Evolutionary conservation across 2,888 invertebrate species (phyloP).

Genomic region (Cerceris ruficornis): DNA sequence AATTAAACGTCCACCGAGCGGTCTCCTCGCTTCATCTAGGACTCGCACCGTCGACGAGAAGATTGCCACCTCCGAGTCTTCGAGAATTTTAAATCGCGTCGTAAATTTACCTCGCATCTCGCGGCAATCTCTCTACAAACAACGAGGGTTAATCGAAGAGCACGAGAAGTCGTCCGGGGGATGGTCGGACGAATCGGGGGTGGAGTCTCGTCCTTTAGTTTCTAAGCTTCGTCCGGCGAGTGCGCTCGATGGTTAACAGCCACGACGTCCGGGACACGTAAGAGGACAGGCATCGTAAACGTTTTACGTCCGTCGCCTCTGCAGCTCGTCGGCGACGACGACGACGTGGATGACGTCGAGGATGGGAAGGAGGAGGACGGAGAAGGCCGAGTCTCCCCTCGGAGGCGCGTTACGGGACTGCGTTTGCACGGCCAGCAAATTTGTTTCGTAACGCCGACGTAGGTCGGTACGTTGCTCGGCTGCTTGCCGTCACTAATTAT

Average conservation of each 20-base stretch:
- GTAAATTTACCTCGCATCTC: no score
- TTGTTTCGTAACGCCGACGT: conserved; percentile 64
- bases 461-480: conserved; percentile 44
- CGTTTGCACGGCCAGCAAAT: conserved; percentile 66
- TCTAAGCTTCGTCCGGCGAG: conserved; percentile 38
- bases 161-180: no score
- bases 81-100: no score
- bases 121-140: no score
- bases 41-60: no score
- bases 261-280: conserved; percentile 34
- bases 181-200: conserved; percentile 30
- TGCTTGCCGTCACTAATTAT: conserved; percentile 74
- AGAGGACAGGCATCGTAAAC: conserved; percentile 61
- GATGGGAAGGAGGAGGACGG: no score
- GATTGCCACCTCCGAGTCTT: no score
- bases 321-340: not conserved
- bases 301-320: conserved; percentile 29
- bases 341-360: no score
- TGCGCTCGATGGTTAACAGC: conserved; percentile 33
- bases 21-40: no score
- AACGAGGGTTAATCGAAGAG: no score
- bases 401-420: conserved; percentile 30
- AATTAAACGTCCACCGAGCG: no score
- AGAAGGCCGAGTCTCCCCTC: no score
- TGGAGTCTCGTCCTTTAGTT: conserved; percentile 48